Percentiles rank a stretch among this genome's conserved stretches.
These are phyloP conservation scores for Actias luna DNA, from an alignment of 2,888 invertebrate genomes.

Conservation along the genomic window DNA sequence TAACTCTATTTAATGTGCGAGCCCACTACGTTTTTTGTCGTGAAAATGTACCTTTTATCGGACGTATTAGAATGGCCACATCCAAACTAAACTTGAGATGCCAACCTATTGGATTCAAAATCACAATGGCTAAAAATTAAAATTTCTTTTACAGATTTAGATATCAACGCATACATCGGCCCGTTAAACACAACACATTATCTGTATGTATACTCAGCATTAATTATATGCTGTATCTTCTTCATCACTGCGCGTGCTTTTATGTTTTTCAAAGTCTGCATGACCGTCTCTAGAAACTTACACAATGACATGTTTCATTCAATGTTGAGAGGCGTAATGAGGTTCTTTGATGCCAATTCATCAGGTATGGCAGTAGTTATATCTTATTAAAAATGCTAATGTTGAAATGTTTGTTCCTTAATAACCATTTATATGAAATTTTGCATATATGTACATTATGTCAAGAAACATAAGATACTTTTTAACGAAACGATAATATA, in stretches of 20 bases:
- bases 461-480: too few species aligned
- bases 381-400: too few species aligned
- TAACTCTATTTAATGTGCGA: too few species aligned
- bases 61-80: too few species aligned
- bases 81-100: too few species aligned
- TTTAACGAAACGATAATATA: too few species aligned
- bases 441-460: too few species aligned
- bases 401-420: too few species aligned
- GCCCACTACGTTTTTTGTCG: too few species aligned
- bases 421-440: too few species aligned
- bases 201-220: conserved; percentile 67
- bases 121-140: background rate
- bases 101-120: too few species aligned
- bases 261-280: conserved; percentile 88
- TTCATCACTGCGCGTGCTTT: conserved; percentile 83
- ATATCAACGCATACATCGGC: conserved; percentile 70
- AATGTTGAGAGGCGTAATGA: conserved; percentile 88
- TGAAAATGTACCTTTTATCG: too few species aligned
- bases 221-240: conserved; percentile 75
- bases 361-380: conserved; percentile 75
- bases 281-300: conserved; percentile 87
- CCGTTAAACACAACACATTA: conserved; percentile 71
- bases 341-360: conserved; percentile 93
- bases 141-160: conserved; percentile 49
- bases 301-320: conserved; percentile 93